Evolutionary conservation across 2,888 invertebrate species (phyloP), one percentile per base, ranked within the genome.

Genomic region (Busseola fusca): DNA sequence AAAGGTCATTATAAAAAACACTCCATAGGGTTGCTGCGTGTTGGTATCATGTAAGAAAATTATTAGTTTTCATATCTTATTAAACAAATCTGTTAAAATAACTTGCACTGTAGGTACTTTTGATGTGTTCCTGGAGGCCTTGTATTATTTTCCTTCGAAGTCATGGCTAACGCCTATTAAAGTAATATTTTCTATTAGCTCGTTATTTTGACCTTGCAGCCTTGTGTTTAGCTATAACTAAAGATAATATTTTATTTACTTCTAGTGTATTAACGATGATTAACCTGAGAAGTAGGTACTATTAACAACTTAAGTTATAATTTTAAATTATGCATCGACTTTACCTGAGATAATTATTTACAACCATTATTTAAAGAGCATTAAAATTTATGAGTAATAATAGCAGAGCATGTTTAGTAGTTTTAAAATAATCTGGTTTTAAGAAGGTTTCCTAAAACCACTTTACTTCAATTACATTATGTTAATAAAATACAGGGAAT

Each of bases 151-250:
- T 63, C 57, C 66, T 59, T 56, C 40, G 50, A 48, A 34, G 27
- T 58, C 59, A 74, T 67, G 64, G 58, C 27, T 56, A 64, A 27
- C 25, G 12, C 21, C 42, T 74, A 74, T 54, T 58, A 42, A 34
- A 50, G 9, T 48, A 25, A 52, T 37, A 69, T 69, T 64, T 74
- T 74, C n/a, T 52, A 34, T 52, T 54, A 57, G 52, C 48, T 64
- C 52, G 40, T 62, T 62, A 74, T 76, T 69, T 63, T 72, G 62
- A 80, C 76, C 74, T 79, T 76, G 57, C 56, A 69, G 65, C 76
- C 54, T 74, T 69, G 42, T 78, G 3, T 21, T 56, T 70, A 72
- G 60, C 82, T 72, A 81, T 85, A 80, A 84, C 85, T 84, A 85
- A 76, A 73, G 60, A 72, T 40, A 69, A 72, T 78, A 74, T 78